phyloP scores from a whole-genome alignment of 2,113 vertebrate species.

The Pygoscelis adeliae region DNA sequence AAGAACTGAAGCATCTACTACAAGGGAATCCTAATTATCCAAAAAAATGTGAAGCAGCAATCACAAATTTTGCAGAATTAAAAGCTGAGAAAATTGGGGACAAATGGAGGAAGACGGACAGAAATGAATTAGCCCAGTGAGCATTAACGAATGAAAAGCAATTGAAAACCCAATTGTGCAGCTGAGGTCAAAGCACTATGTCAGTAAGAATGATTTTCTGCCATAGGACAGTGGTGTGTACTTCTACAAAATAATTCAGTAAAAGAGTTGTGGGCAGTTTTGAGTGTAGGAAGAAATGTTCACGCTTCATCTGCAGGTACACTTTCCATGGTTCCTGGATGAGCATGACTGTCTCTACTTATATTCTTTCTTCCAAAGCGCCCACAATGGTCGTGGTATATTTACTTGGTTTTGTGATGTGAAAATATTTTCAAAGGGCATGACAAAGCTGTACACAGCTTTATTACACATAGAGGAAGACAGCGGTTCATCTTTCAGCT shows the following conservation, averaged over 20 bases:
- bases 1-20: not conserved
- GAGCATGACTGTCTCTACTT: not conserved
- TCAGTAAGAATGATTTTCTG: not conserved
- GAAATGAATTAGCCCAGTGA: not conserved
- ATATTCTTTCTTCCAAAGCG: not conserved
- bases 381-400: not conserved
- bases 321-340: not conserved
- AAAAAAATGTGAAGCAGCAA: not conserved
- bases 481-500: not conserved
- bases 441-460: not conserved
- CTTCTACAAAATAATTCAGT: not conserved
- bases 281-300: not conserved
- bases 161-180: not conserved
- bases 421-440: not conserved
- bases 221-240: fast-evolving
- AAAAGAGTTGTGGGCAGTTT: not conserved
- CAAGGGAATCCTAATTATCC: not conserved
- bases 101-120: not conserved
- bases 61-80: not conserved
- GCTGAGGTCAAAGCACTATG: not conserved
- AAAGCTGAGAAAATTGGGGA: not conserved
- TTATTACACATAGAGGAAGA: not conserved
- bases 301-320: not conserved
- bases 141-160: not conserved
- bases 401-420: not conserved